phyloP scores from a whole-genome alignment of 1,140 invertebrate genomes.

The Pygmarrhopalites habei region DNA sequence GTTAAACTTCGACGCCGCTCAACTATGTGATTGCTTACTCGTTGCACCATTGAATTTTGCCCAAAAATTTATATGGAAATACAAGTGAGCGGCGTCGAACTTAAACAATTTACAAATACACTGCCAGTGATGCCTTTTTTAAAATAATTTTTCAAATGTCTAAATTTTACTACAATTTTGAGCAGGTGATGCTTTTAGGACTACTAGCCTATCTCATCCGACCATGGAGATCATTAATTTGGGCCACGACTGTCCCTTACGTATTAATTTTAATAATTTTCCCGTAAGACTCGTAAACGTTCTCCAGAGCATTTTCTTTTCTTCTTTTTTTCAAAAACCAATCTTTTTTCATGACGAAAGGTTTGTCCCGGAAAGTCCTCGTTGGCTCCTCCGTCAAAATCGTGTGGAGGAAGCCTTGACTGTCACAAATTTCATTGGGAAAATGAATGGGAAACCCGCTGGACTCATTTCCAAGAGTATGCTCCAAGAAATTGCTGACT shows the following conservation, averaged over 20 bases:
- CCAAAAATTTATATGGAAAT: too few relatives aligned
- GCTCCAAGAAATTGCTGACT: neutral
- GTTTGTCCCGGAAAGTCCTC: slow-evolving; percentile 35
- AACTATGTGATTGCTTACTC: too few relatives aligned
- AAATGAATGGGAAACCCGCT: slow-evolving; percentile 19
- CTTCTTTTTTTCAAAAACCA: neutral
- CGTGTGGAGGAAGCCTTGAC: slow-evolving; percentile 20
- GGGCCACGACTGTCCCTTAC: slow-evolving; percentile 18
- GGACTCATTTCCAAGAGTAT: neutral
- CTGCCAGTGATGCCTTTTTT: too few relatives aligned
- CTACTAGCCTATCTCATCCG: slow-evolving; percentile 19
- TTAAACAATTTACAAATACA: too few relatives aligned
- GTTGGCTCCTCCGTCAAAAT: slow-evolving; percentile 31
- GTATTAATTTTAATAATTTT: neutral
- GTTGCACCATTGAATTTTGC: too few relatives aligned
- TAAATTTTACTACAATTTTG: too few relatives aligned
- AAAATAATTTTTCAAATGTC: too few relatives aligned
- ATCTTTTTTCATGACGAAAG: slow-evolving; percentile 18
- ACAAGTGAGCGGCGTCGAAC: too few relatives aligned
- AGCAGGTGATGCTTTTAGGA: slow-evolving; percentile 14
- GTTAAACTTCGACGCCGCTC: too few relatives aligned
- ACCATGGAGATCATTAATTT: slow-evolving; percentile 22
- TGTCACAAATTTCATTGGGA: slow-evolving; percentile 24
- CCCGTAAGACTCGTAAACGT: too few relatives aligned
- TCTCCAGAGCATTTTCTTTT: too few relatives aligned